Evolutionary conservation across 2,797 vertebrate species (phyloP).

Genomic region (Dicrostonyx torquatus): DNA sequence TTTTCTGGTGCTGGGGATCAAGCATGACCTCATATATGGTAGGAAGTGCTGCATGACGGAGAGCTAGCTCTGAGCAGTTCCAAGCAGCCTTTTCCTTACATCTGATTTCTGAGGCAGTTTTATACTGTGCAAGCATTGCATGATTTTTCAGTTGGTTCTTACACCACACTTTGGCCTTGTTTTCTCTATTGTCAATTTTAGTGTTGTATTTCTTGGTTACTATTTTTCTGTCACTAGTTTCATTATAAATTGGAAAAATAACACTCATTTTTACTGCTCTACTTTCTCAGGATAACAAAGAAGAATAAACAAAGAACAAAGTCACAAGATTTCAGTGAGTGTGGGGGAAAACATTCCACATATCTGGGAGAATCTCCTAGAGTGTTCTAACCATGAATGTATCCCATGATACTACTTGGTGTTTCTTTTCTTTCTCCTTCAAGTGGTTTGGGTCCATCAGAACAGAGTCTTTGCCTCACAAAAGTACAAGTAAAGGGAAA

Average conservation of each 20-base stretch:
- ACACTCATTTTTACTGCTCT: background rate
- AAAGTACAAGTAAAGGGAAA: background rate
- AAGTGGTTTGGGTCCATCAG: background rate
- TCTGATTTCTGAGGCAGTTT: background rate
- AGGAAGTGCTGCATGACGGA: no score
- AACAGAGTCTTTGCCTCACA: background rate
- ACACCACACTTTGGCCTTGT: background rate
- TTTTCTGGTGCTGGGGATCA: background rate
- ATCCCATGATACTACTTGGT: background rate
- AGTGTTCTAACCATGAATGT: background rate
- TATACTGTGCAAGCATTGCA: background rate
- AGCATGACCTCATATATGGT: background rate
- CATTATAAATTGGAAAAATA: background rate
- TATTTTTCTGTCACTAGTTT: slow-evolving; percentile 4
- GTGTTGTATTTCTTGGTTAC: slow-evolving; percentile 26
- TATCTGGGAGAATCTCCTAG: background rate
- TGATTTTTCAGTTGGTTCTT: slow-evolving; percentile 34
- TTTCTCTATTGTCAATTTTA: slow-evolving; percentile 13
- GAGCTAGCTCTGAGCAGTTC: background rate
- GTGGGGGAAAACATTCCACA: background rate
- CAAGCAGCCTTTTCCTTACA: background rate
- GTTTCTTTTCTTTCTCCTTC: background rate
- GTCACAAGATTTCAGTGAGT: background rate
- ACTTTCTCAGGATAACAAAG: slow-evolving; percentile 15
- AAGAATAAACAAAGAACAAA: background rate